Conservation (phyloP, 1,140 invertebrate genomes). For the Meloidogyne chitwoodi region DNA sequence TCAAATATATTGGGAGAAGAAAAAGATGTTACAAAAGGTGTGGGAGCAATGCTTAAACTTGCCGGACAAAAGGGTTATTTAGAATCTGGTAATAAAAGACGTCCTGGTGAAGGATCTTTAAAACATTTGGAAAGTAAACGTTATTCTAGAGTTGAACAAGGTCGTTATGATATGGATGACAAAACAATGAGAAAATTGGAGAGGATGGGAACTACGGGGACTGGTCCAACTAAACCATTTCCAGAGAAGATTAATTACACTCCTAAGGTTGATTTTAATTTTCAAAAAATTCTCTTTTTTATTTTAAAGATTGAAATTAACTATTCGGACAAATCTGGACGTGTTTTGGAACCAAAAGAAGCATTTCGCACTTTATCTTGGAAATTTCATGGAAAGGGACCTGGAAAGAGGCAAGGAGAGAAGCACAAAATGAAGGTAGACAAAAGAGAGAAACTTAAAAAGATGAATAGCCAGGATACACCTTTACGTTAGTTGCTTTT, state of each 20-base stretch:
- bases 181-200: slow-evolving; percentile 64
- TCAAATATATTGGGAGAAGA: slow-evolving; percentile 76
- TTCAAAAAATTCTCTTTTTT: not conserved
- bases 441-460: slow-evolving; percentile 91
- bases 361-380: slow-evolving; percentile 70
- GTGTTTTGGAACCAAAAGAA: slow-evolving; percentile 84
- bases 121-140: slow-evolving; percentile 90
- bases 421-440: slow-evolving; percentile 90
- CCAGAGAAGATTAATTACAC: slow-evolving; percentile 87
- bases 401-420: slow-evolving; percentile 95
- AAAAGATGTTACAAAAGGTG: slow-evolving; percentile 82
- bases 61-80: slow-evolving; percentile 91
- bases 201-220: slow-evolving; percentile 72
- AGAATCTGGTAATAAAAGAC: slow-evolving; percentile 69
- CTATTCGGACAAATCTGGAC: slow-evolving; percentile 92
- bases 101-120: slow-evolving; percentile 69
- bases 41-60: slow-evolving; percentile 82
- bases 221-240: slow-evolving; percentile 78
- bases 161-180: slow-evolving; percentile 73
- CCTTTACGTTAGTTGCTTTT: slow-evolving; percentile 68
- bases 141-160: slow-evolving; percentile 66
- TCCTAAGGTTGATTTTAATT: slow-evolving; percentile 68
- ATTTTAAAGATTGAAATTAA: slow-evolving; percentile 85
- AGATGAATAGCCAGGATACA: slow-evolving; percentile 70
- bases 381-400: slow-evolving; percentile 93